phyloP scores from a whole-genome alignment of 1,140 invertebrate genomes.

The Pemphigus obesinymphae region DNA sequence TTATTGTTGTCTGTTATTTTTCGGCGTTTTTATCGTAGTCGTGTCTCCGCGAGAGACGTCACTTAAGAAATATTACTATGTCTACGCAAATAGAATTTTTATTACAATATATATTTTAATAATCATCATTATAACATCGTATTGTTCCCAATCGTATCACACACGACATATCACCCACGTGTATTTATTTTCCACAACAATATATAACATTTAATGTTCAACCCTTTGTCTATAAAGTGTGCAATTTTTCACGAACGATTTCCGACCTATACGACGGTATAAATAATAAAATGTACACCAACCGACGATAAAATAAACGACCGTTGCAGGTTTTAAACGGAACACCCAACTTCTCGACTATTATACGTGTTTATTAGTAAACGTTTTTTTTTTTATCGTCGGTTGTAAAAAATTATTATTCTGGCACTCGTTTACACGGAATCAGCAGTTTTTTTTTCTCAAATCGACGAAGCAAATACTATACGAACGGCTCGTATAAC shows the following conservation, averaged over 20 bases:
- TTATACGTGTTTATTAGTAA: not conserved
- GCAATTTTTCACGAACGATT: not conserved
- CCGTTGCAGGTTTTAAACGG: not conserved
- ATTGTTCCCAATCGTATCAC: not conserved
- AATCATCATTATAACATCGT: too few relatives aligned
- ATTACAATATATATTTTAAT: too few relatives aligned
- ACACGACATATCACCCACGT: not conserved
- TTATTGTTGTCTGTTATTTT: not conserved
- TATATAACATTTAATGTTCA: not conserved
- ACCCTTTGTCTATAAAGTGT: not conserved
- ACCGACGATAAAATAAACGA: not conserved
- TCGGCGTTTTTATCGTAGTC: not conserved
- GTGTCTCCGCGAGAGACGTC: not conserved
- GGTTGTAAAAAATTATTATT: not conserved
- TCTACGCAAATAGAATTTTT: too few relatives aligned
- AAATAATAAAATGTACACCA: not conserved
- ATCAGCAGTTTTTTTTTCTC: not conserved
- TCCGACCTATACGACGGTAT: not conserved
- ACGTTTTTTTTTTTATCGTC: not conserved
- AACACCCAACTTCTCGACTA: not conserved
- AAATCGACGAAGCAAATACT: not conserved
- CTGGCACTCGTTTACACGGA: not conserved
- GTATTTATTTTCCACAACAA: not conserved
- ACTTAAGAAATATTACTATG: not conserved
- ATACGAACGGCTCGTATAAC: too few relatives aligned